Percentiles rank a stretch among this genome's conserved stretches.
These are phyloP conservation scores for Myiagra hebetior DNA, from an alignment of 2,113 vertebrate genomes.

Conservation along the genomic window DNA sequence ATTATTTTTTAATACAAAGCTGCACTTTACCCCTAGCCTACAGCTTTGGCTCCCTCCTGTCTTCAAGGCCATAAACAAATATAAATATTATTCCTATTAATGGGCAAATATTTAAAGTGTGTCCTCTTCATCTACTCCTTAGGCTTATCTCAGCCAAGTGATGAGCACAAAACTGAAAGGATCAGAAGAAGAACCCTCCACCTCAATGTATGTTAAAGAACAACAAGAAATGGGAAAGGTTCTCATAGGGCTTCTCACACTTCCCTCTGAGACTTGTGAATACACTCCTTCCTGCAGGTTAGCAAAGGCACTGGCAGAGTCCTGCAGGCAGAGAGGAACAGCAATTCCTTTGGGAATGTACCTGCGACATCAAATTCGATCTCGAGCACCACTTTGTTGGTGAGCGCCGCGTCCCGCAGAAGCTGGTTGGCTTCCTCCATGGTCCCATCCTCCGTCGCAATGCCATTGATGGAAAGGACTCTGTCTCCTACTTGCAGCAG, in stretches of 20 bases:
- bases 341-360: constrained; percentile 13
- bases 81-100: neutral
- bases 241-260: neutral
- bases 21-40: neutral
- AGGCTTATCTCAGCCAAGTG: neutral
- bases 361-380: constrained; percentile 95
- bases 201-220: neutral
- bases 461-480: constrained; percentile 90
- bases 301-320: neutral
- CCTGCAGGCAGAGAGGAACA: neutral
- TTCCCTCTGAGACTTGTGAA: neutral
- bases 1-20: neutral
- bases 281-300: rapidly evolving
- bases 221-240: neutral
- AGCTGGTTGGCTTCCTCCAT: constrained; percentile 96
- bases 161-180: neutral
- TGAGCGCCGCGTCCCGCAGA: constrained; percentile 88
- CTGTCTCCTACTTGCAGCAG: constrained; percentile 93
- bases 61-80: neutral
- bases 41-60: neutral
- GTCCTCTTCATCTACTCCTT: neutral
- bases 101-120: neutral
- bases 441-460: constrained; percentile 91
- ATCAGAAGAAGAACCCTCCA: neutral
- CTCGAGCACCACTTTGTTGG: constrained; percentile 89